Conservation (phyloP, 35 echinoderm and acorn worm species). For the Strongylocentrotus purpuratus region DNA sequence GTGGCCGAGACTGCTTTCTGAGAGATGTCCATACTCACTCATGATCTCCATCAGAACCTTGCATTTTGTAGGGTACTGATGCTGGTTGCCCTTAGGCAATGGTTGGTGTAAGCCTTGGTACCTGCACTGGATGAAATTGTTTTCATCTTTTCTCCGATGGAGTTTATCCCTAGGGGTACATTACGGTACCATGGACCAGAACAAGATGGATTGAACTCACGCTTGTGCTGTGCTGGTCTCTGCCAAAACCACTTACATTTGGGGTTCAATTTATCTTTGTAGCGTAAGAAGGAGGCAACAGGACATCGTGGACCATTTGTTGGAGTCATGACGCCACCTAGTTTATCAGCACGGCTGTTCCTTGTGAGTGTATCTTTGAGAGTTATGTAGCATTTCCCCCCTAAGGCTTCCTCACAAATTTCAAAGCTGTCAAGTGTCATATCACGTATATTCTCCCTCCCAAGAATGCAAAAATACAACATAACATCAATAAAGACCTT, state of each 20-base stretch:
- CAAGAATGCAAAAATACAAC: conserved; percentile 51
- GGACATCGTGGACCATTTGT: conserved; percentile 38
- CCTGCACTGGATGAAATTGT: neutral
- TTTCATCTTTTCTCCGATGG: conserved; percentile 33
- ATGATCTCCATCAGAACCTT: neutral
- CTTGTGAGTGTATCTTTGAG: conserved; percentile 46
- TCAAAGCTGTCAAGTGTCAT: conserved; percentile 4
- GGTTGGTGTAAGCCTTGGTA: neutral
- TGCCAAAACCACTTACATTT: conserved; percentile 38
- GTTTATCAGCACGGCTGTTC: conserved; percentile 35
- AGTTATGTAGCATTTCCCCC: neutral
- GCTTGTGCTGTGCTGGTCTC: neutral
- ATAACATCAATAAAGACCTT: conserved; percentile 55
- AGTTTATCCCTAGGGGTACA: conserved; percentile 17
- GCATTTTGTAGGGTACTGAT: conserved; percentile 3
- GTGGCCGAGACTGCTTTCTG: neutral
- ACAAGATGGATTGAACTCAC: neutral
- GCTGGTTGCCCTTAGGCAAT: conserved; percentile 34
- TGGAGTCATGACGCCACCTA: neutral
- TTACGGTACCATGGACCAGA: conserved; percentile 40
- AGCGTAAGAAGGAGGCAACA: neutral
- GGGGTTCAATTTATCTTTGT: too few species aligned
- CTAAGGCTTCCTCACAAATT: too few species aligned
- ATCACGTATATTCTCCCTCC: conserved; percentile 32
- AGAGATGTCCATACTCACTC: neutral